Evolutionary conservation across 2,888 invertebrate genomes (phyloP), one percentile per base, ranked within the genome.

Genomic region (Macaria liturata): DNA sequence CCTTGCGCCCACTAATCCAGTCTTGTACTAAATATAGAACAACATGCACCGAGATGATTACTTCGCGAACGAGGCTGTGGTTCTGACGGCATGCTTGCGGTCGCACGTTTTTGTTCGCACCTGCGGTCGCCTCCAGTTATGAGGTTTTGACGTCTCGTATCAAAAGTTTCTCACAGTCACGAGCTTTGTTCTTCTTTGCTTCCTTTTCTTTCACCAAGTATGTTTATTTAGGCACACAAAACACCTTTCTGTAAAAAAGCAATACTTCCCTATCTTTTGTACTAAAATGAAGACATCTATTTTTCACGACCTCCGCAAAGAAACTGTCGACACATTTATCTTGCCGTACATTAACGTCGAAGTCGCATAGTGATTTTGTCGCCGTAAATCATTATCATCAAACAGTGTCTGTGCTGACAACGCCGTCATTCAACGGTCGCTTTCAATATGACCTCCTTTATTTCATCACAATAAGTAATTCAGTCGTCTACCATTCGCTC

Each of bases 391-490:
- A 91, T 90, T 89, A 88, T 78, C 88, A 86, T 87, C 87, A 88
- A 86, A 85, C 84, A 81, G 77, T 78, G 72, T 81, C 78, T 75
- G 69, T 75, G 71, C 72, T 72, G 74, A 57, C 68, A 79, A 80
- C 80, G 82, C 83, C 85, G 82, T 80, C 84, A 88, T 89, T 87
- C 86, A 88, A 84, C 84, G 84, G 85, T 83, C 84, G 85, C 83
- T 86, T 89, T 88, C 89, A 89, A 89, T 91, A 87, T 87, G 83
- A 81, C 81, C 74, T 84, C 87, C 83, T 88, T 91, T 90, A 89
- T 90, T 87, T 85, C 79, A 88, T 90, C 86, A 90, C 89, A 90
- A 89, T 90, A 86, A 89, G 88, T 84, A 82, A 88, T 88, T 90
- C 88, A 84, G 84, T 89, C 84, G 85, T 81, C 87, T 83, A 76